A percentile compares a stretch with the other conserved stretches of the same genome.
phyloP scores from a whole-genome alignment of 2,113 vertebrate species.

The Equus quagga region DNA sequence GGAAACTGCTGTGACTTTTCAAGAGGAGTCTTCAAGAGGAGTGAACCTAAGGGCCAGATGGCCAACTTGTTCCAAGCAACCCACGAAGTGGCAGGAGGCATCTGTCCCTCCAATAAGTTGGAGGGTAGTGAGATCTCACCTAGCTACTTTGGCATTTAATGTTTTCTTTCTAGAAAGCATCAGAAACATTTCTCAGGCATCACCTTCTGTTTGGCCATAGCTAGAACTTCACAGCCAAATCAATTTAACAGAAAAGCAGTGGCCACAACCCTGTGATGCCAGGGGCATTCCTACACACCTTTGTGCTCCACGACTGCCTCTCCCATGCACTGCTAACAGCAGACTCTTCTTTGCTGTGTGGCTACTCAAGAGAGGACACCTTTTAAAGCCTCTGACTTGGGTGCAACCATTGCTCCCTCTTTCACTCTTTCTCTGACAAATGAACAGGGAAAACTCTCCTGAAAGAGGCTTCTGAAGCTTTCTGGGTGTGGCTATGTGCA shows the following conservation, averaged over 20 bases:
- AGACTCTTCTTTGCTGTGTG: not conserved
- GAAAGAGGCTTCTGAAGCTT: not conserved
- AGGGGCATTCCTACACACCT: not conserved
- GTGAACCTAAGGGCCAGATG: not conserved
- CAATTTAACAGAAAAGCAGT: not conserved
- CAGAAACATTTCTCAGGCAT: not conserved
- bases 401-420: not conserved
- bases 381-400: not conserved
- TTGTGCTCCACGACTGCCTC: not conserved
- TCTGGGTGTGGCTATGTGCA: not conserved
- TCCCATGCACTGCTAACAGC: not conserved
- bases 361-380: not conserved
- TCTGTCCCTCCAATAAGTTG: not conserved
- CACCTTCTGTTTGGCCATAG: not conserved
- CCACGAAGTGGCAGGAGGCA: not conserved
- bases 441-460: not conserved
- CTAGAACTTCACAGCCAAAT: not conserved
- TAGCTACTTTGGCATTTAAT: not conserved
- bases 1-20: conserved; percentile 8
- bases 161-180: not conserved
- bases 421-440: not conserved
- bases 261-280: too few species aligned
- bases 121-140: not conserved
- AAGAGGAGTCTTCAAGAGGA: not conserved
- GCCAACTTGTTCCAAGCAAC: not conserved